phyloP scores from a whole-genome alignment of 2,888 invertebrate species.

The Psococerastis gibbosa region DNA sequence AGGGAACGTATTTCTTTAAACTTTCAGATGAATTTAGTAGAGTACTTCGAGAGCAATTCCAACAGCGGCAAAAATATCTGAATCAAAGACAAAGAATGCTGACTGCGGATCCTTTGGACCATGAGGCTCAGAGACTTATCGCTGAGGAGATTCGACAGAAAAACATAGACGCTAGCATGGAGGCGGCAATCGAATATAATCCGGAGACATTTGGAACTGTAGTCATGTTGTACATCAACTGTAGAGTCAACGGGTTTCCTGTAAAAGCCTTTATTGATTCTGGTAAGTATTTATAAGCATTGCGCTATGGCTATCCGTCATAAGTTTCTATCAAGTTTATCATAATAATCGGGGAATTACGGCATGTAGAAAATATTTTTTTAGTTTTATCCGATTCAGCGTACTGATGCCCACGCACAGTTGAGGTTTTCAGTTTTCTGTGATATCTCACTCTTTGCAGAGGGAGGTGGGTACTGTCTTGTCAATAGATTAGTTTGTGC shows the following conservation, averaged over 20 bases:
- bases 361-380: no score
- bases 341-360: no score
- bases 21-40: constrained; percentile 53
- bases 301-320: no score
- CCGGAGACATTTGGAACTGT: constrained; percentile 97
- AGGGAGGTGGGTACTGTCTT: no score
- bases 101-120: constrained; percentile 87
- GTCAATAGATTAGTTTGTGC: no score
- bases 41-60: constrained; percentile 65
- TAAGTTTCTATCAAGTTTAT: no score
- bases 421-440: no score
- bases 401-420: no score
- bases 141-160: constrained; percentile 90
- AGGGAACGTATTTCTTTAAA: neutral
- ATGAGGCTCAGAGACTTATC: constrained; percentile 84
- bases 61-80: constrained; percentile 63
- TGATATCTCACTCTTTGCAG: no score
- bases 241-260: constrained; percentile 87
- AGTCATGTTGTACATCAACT: constrained; percentile 93
- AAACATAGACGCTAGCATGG: constrained; percentile 96
- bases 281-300: constrained; percentile 36
- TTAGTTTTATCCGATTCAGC: no score
- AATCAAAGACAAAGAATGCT: constrained; percentile 70
- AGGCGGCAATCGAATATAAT: constrained; percentile 95
- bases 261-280: constrained; percentile 99